Evolutionary conservation across 1,140 invertebrate genomes (phyloP), one percentile per base, ranked within the genome.

Genomic region (Lepidotrigona ventralis): DNA sequence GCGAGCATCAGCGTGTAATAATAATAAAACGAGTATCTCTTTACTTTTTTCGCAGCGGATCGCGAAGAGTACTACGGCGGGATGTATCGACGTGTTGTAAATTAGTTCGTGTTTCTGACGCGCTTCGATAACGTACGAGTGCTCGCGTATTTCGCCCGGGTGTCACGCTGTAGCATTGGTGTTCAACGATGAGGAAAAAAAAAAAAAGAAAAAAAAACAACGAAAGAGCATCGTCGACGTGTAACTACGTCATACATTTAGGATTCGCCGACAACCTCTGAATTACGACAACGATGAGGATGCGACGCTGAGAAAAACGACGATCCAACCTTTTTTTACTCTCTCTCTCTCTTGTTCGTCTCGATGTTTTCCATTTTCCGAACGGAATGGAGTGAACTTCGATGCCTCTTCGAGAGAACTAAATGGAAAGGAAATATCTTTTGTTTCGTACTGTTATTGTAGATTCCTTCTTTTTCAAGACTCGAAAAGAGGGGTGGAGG

Each of bases 51-150:
- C 33, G 70, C 21, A 11, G 21, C 71, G 66, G 29, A 19, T 33
- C 29, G 54, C 26, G 72, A 0, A 8, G 2, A 56, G 26, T 56
- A n/a, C 29, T 33, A 19, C 72, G 26, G 14, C 11, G 26, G 29
- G 12, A 75, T 75, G 60, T 75, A 75, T 75, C 73, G 56, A 60
- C 73, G 56, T 29, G 56, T 23, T 46, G 26, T 39, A 60, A 75
- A 75, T 75, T 75, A 33, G 56, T 60, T 75, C 73, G n/a, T 75
- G 73, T 75, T 75, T 60, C 73, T 58, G 73, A 58, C 73, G 73
- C 73, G 56, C 1, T 8, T 46, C 73, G 73, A 75, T 60, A 58
- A 75, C 73, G 56, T 75, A 60, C 54, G 73, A 60, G 54, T 39
- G 73, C 56, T 75, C 73, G 73, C 56, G 60, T 75, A 75, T 75